phyloP scores from a whole-genome alignment of 2,797 vertebrate species.

The Sebastes paucispinis region DNA sequence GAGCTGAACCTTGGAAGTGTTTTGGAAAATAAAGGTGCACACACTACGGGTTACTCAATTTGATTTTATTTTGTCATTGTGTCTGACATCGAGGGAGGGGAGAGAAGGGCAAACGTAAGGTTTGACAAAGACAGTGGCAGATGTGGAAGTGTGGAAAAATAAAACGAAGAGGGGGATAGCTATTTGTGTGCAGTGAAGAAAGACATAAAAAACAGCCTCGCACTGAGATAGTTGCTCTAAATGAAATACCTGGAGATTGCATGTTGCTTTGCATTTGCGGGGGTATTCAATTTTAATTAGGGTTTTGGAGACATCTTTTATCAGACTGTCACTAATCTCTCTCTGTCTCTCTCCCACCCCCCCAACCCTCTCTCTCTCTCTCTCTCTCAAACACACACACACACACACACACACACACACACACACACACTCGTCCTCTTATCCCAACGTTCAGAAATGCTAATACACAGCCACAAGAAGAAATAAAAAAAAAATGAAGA shows the following conservation, averaged over 20 bases:
- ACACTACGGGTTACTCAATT: conserved; percentile 60
- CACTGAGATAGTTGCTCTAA: conserved; percentile 77
- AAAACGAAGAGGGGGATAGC: conserved; percentile 65
- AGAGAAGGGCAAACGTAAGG: conserved; percentile 57
- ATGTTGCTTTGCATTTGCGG: conserved; percentile 78
- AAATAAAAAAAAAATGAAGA: conserved; percentile 6
- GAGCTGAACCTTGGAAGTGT: conserved; percentile 58
- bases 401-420: background rate
- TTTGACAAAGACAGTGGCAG: conserved; percentile 62
- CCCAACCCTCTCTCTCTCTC: background rate
- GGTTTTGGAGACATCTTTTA: conserved; percentile 85
- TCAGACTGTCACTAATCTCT: conserved; percentile 83
- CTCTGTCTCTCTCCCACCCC: conserved; percentile 11
- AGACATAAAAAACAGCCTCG: conserved; percentile 74
- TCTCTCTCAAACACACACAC: background rate
- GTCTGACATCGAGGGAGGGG: conserved; percentile 61
- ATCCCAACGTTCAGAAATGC: conserved; percentile 42
- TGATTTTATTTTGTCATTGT: conserved; percentile 72
- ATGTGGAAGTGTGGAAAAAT: conserved; percentile 72
- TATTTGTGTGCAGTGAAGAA: conserved; percentile 75
- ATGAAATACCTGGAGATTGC: conserved; percentile 84
- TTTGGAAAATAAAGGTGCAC: conserved; percentile 45
- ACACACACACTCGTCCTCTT: background rate
- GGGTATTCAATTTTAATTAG: conserved; percentile 86
- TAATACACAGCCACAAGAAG: conserved; percentile 40